Base-by-base conservation (phyloP, 2,888 invertebrate genomes). In the Endotricha flammealis region DNA sequence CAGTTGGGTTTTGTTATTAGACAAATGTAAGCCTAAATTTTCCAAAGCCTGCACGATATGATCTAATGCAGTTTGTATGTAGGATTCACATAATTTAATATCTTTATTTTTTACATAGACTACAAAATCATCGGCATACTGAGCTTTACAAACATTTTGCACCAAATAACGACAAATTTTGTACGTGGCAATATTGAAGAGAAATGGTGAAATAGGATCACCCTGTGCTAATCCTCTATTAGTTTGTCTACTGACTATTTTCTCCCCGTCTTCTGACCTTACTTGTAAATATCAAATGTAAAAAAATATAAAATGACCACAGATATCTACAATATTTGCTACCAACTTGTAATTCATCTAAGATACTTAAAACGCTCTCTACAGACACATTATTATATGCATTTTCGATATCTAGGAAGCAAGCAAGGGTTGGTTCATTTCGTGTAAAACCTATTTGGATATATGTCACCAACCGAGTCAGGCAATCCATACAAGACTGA, bases 401-500 rank as follows among this genome's bases (percentile, higher is more conserved):
- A n/a, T n/a, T n/a, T n/a, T n/a, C n/a, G n/a, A n/a, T n/a, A n/a
- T n/a, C n/a, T n/a, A n/a, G n/a, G n/a, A n/a, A n/a, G n/a, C n/a
- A n/a, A n/a, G 13, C 29, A 10, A 29, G 8, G 3, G 44, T 44
- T 8, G 37, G 24, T 14, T 7, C 2, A 12, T 42, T 31, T 12
- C 40, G 29, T 2, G 39, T 28, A 20, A 44, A 44, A 2, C 44
- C 48, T 20, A 40, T 31, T 28, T 46, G 41, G 10, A 43, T 36
- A 3, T 41, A 5, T 1, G 36, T 20, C 3, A 42, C 29, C 9
- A 50, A 16, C 1, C 34, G 12, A 10, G 16, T 23, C 5, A 44
- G 12, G 24, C 27, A 44, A n/a, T n/a, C 48, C 3, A 38, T 9
- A 23, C 40, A 40, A 1, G 41, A 43, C 14, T 38, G 29, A 4